These are phyloP conservation scores for Pachyramphus minor DNA, from an alignment of 2,113 vertebrate genomes.

Conservation along the genomic window DNA sequence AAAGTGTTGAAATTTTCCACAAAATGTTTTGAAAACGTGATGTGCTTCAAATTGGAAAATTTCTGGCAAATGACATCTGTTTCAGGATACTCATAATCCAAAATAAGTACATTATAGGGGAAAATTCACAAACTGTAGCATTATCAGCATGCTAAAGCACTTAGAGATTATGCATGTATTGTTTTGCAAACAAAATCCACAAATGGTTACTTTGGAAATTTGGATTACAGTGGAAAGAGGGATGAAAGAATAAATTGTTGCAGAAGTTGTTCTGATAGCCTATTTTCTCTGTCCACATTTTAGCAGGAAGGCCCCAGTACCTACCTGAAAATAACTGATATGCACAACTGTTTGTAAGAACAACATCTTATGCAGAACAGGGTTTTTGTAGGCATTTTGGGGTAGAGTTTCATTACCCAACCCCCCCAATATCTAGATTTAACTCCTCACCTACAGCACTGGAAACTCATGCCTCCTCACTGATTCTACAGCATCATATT, in stretches of 20 bases:
- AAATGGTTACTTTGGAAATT: not conserved
- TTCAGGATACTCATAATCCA: not conserved
- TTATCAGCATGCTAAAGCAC: not conserved
- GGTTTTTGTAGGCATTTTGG: not conserved
- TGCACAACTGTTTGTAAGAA: not conserved
- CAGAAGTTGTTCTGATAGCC: not conserved
- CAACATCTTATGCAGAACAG: not conserved
- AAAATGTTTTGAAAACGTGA: not conserved
- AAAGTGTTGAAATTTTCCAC: not conserved
- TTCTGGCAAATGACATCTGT: not conserved
- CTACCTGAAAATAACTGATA: not conserved
- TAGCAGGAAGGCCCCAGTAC: not conserved
- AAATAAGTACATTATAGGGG: not conserved
- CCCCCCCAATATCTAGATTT: not conserved
- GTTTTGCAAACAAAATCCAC: not conserved
- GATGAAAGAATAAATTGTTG: not conserved
- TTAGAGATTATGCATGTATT: not conserved
- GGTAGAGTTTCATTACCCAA: not conserved
- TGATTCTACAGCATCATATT: not conserved
- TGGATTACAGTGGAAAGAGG: not conserved
- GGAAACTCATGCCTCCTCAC: not conserved
- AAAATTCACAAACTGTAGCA: not conserved
- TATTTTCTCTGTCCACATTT: not conserved
- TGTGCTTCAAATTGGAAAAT: not conserved
- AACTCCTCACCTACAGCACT: not conserved